These are phyloP conservation scores for Pelochelys cantorii DNA, from an alignment of 2,797 vertebrate genomes.

Conservation along the genomic window DNA sequence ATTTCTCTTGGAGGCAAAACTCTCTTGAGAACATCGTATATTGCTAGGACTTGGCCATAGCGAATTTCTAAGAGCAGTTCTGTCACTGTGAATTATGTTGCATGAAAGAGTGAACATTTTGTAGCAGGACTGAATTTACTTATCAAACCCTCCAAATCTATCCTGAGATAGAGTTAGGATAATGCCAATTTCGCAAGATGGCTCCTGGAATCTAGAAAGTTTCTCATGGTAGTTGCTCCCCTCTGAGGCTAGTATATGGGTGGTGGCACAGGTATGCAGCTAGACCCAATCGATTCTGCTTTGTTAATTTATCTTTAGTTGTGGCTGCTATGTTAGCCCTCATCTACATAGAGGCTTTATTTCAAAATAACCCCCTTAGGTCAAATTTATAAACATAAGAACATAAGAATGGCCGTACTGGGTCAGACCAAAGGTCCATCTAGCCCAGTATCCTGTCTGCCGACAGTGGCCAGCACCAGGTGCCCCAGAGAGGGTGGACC, in stretches of 20 bases:
- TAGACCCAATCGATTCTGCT: neutral
- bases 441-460: too few relatives aligned
- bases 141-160: constrained; percentile 45
- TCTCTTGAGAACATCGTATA: neutral
- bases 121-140: constrained; percentile 36
- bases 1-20: neutral
- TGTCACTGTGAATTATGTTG: neutral
- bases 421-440: too few relatives aligned
- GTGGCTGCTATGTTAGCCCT: neutral
- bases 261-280: neutral
- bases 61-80: neutral
- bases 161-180: neutral
- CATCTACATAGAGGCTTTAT: neutral
- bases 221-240: constrained; percentile 36
- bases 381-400: too few relatives aligned
- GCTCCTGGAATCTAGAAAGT: neutral
- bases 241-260: constrained; percentile 14
- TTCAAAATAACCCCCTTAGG: too few relatives aligned
- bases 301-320: constrained; percentile 45
- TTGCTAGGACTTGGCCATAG: neutral
- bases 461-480: too few relatives aligned
- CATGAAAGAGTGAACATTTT: constrained; percentile 14
- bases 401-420: too few relatives aligned
- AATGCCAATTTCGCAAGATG: constrained; percentile 49
- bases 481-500: too few relatives aligned